A percentile compares a stretch with the other conserved stretches of the same genome.
Conservation (phyloP, 2,113 vertebrate genomes). For the Patagioenas fasciata region DNA sequence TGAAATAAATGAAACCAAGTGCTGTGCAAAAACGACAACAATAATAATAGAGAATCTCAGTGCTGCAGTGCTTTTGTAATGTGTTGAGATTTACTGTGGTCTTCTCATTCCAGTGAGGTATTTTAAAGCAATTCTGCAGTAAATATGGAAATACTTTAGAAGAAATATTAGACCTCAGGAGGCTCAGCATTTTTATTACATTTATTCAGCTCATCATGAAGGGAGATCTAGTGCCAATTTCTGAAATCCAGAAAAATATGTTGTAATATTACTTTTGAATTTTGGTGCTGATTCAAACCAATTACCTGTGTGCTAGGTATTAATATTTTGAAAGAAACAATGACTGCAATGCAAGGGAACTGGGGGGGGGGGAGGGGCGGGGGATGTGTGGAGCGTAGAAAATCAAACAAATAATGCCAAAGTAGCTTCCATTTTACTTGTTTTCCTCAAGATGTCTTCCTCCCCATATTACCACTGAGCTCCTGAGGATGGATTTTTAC, state of each 20-base stretch:
- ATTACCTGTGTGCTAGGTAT: conserved; percentile 30
- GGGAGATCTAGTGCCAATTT: conserved; percentile 32
- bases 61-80: not conserved
- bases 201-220: conserved; percentile 55
- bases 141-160: conserved; percentile 53
- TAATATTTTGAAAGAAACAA: not conserved
- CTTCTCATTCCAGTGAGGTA: conserved; percentile 45
- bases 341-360: not conserved
- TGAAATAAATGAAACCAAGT: not conserved
- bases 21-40: not conserved
- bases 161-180: conserved; percentile 50
- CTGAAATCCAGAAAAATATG: conserved; percentile 53
- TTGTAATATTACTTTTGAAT: conserved; percentile 51
- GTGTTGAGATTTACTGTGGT: conserved; percentile 53
- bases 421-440: not conserved
- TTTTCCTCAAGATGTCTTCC: not conserved
- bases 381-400: too few species aligned
- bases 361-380: fast-evolving
- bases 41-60: not conserved
- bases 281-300: conserved; percentile 18
- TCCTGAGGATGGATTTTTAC: not conserved
- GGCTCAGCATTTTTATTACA: conserved; percentile 68
- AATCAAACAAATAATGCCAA: not conserved
- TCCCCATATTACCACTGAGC: not conserved
- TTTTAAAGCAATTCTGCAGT: conserved; percentile 63